Evolutionary conservation across 2,797 vertebrate genomes (phyloP), one percentile per base, ranked within the genome.

Genomic region (Pelochelys cantorii): DNA sequence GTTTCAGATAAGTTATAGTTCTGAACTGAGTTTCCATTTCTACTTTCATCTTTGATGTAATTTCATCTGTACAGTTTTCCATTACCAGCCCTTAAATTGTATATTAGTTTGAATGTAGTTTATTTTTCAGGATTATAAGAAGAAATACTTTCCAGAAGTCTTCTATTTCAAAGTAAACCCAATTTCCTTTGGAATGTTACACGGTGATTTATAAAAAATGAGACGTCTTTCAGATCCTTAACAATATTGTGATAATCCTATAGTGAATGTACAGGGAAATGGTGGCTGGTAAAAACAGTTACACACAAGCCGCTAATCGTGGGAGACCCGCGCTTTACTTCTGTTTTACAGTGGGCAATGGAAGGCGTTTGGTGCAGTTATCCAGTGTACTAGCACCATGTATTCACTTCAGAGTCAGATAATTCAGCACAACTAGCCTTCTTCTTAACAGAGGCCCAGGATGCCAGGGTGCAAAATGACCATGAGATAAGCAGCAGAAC

Each of bases 1-100:
- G 68, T 92, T 86, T 90, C 81, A 84, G 6, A 6, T 90, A 94
- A 85, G 92, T 93, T 80, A 9, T 74, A 75, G 83, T 93, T 90
- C 68, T 82, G 68, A 42, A 71, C 52, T 89, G 17, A 77, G 10
- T 88, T 93, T 96, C 87, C 29, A 23, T 42, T 92, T 97, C 86
- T 71, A 90, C 31, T 88, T 95, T 90, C n/a, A 65, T n/a, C 17
- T 86, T 57, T 78, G 83, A 95, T 62, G n/a, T 83, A 83, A 90
- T 95, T 94, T 29, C 22, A 52, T 79, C 87, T 90, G 18, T 48
- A 15, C 25, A 78, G 11, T 59, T 85, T 78, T 85, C 42, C 60
- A 55, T 79, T 82, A 37, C 52, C 62, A 84, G 55, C 60, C 11
- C 14, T 87, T 82, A 77, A 55, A 48, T 48, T 56, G 55, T 65